Conservation (phyloP, 2,888 invertebrate species). For the Sinelater perroti region DNA sequence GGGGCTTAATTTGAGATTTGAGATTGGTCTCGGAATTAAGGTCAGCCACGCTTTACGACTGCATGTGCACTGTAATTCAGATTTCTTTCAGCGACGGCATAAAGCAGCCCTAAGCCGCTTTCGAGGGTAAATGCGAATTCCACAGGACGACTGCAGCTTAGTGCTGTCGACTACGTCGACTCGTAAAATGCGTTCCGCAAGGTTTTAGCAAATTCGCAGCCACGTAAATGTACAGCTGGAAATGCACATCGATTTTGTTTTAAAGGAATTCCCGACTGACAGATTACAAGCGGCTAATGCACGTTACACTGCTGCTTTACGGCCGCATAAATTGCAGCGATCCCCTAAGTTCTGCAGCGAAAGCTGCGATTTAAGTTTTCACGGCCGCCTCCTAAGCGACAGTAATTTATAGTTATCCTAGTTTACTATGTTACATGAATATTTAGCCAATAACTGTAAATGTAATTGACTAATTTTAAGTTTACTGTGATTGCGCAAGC, state of each 20-base stretch:
- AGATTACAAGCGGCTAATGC: constrained; percentile 9
- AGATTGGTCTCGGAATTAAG: neutral
- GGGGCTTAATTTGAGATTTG: constrained; percentile 8
- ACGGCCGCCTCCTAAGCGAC: no score
- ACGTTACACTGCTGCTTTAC: constrained; percentile 11
- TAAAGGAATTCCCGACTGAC: neutral
- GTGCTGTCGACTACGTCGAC: constrained; percentile 1
- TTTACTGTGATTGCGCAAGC: no score
- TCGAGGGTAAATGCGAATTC: neutral
- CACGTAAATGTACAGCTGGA: neutral
- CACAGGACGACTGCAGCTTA: constrained; percentile 9
- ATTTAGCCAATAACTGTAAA: no score
- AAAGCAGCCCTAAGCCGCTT: constrained; percentile 5
- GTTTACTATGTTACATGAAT: no score
- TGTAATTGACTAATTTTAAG: no score
- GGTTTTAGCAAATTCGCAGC: neutral
- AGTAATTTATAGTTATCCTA: no score
- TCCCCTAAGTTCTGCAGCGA: no score
- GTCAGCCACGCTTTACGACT: constrained; percentile 5
- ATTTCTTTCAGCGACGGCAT: constrained; percentile 3
- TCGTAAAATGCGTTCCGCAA: constrained; percentile 2
- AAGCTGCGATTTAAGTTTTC: no score
- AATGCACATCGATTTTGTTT: neutral
- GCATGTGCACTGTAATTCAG: constrained; percentile 16
- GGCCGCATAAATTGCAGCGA: constrained; percentile 8